Percentiles rank a stretch among this genome's conserved stretches.
These are phyloP conservation scores for Apodemia duryi DNA, from an alignment of 2,888 invertebrate genomes.

Conservation along the genomic window DNA sequence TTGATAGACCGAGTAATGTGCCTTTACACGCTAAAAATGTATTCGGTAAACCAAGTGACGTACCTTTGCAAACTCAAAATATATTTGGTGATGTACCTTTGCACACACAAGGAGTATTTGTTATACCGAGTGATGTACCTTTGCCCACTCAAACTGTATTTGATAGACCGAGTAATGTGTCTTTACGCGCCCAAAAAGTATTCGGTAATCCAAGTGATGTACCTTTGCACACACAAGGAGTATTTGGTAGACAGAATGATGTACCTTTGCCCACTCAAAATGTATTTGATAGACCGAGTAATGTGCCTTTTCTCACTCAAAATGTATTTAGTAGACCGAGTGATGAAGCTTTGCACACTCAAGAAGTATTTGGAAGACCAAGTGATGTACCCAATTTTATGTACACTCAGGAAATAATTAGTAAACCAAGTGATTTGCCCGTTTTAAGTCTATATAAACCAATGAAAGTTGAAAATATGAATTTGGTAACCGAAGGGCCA, in stretches of 20 bases:
- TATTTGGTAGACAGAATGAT: background rate
- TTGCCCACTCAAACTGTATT: background rate
- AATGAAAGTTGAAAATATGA: background rate
- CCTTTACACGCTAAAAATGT: background rate
- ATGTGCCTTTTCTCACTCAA: background rate
- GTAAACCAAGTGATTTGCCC: background rate
- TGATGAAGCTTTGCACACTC: too few species aligned
- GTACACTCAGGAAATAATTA: background rate
- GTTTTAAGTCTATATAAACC: background rate
- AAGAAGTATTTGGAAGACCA: background rate
- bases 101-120: background rate
- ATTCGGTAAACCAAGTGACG: background rate
- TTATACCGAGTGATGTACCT: background rate
- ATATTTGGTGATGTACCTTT: constrained; percentile 1
- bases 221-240: background rate
- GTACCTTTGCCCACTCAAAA: background rate
- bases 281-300: background rate
- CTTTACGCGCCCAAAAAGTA: background rate
- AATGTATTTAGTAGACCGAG: background rate
- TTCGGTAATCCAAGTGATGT: background rate
- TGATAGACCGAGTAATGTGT: background rate
- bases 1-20: too few species aligned
- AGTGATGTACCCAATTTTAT: background rate
- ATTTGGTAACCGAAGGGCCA: background rate
- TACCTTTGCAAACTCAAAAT: too few species aligned